phyloP scores from a whole-genome alignment of 2,888 invertebrate genomes.

The Malacosoma neustria region DNA sequence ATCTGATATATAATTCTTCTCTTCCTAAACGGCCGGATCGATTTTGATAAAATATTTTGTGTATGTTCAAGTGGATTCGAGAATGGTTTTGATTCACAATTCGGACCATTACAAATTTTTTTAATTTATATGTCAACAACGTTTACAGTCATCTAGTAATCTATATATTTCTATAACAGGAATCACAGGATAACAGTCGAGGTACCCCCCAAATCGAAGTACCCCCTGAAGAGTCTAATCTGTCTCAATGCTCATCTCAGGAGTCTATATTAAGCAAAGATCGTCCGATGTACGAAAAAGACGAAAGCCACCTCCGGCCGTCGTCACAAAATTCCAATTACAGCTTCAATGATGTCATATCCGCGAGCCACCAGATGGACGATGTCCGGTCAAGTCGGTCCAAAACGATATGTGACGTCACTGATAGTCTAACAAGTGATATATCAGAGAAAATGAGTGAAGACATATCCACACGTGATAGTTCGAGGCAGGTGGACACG shows the following conservation, averaged over 20 bases:
- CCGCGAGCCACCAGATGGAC: slow-evolving; percentile 24
- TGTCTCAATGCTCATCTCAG: slow-evolving; percentile 47
- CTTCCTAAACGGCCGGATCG: too few species aligned
- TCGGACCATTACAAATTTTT: too few species aligned
- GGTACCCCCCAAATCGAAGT: slow-evolving; percentile 10
- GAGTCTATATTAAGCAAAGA: slow-evolving; percentile 40
- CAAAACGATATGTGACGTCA: slow-evolving; percentile 4
- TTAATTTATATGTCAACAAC: too few species aligned
- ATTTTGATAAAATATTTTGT: too few species aligned
- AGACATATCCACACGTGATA: neutral
- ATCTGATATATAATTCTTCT: too few species aligned
- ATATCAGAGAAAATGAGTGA: neutral
- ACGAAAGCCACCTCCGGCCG: slow-evolving; percentile 52
- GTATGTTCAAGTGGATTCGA: too few species aligned
- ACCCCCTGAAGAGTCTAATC: slow-evolving; percentile 29
- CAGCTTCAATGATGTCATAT: slow-evolving; percentile 53
- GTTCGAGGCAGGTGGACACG: neutral
- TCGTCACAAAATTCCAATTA: slow-evolving; percentile 58
- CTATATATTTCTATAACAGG: slow-evolving; percentile 7
- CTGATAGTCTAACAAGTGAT: slow-evolving; percentile 2
- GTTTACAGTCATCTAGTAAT: neutral
- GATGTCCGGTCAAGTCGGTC: slow-evolving; percentile 1
- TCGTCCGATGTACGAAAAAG: slow-evolving; percentile 36
- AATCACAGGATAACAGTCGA: slow-evolving; percentile 12
- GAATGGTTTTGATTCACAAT: too few species aligned